Percentiles rank a stretch among this genome's conserved stretches.
These are phyloP conservation scores for Lordiphosa fenestrarum DNA, from an alignment of 2,888 invertebrate genomes.

Conservation along the genomic window DNA sequence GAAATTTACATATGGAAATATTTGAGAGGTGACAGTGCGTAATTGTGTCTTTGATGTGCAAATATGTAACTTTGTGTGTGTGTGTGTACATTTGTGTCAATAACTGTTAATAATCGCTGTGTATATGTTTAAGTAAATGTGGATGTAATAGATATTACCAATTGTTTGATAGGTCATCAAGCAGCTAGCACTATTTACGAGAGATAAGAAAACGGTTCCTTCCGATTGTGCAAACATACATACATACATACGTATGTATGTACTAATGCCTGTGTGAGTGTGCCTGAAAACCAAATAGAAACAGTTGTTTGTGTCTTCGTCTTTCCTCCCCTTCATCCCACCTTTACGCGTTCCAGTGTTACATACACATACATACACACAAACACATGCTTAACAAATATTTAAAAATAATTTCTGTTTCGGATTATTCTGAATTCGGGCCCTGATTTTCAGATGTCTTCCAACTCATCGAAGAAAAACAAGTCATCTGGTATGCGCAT, in stretches of 20 bases:
- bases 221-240: constrained; percentile 2
- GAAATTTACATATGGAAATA: no score
- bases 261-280: constrained; percentile 1
- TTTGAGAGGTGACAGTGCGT: no score
- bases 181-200: background rate
- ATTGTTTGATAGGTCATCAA: background rate
- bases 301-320: constrained; percentile 4
- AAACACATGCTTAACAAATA: constrained; percentile 9
- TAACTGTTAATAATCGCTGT: constrained; percentile 7
- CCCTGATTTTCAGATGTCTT: constrained; percentile 71
- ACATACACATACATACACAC: constrained; percentile 1
- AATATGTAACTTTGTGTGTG: background rate
- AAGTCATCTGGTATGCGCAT: constrained; percentile 76
- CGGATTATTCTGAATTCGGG: constrained; percentile 20
- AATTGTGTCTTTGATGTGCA: no score
- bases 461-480: constrained; percentile 65
- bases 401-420: constrained; percentile 7
- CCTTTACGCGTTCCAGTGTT: background rate
- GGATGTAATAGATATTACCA: background rate
- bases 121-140: background rate
- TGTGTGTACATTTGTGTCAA: background rate
- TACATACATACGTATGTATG: background rate
- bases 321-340: background rate
- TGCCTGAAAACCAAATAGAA: constrained; percentile 6
- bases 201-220: constrained; percentile 1